Base-by-base conservation (phyloP, 2,888 invertebrate genomes). In the Diadegma fenestrale region DNA sequence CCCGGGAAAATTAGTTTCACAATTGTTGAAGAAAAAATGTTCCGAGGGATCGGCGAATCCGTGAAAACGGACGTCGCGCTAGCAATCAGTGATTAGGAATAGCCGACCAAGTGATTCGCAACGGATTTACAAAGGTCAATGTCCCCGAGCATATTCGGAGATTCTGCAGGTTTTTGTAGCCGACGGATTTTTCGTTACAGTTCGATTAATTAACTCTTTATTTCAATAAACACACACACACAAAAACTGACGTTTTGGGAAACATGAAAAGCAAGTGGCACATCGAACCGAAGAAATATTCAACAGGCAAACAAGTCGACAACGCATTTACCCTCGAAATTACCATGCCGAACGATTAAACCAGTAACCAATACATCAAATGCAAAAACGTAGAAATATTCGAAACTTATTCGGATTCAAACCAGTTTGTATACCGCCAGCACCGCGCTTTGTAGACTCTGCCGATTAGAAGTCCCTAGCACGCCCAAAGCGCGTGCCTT, bases 1-100 rank as follows among this genome's bases (percentile, higher is more conserved):
- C 86, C 72, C 78, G 85, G 80, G 63, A 82, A 85, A 88, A 88
- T 88, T 87, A 84, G 78, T 75, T 76, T 69, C 77, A 82, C 87
- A 85, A 88, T 88, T 86, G 84, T 77, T 76, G 41, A 61, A 37
- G 30, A 72, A 68, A 54, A n/a, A 41, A 79, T 33, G 43, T 79
- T 51, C 37, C 30, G 19, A n/a, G 22, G 33, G 19, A 68, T 19
- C 66, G 45, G 61, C 76, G 54, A 58, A 30, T 8, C 77, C 61
- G 71, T 85, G 75, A 71, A 45, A 45, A 43, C 48, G 48, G 37
- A 14, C 71, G 48, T 66, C 63, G 8, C 26, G 10, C 37, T 37
- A 37, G 37, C 37, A 37, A 37, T 37, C 26, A 14, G 1, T 14
- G 14, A 22, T 76, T 51, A 14, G 19, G 48, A 45, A 79, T 19